Evolutionary conservation across 2,888 invertebrate species (phyloP), one percentile per base, ranked within the genome.

Genomic region (Tolmerus cingulatus): DNA sequence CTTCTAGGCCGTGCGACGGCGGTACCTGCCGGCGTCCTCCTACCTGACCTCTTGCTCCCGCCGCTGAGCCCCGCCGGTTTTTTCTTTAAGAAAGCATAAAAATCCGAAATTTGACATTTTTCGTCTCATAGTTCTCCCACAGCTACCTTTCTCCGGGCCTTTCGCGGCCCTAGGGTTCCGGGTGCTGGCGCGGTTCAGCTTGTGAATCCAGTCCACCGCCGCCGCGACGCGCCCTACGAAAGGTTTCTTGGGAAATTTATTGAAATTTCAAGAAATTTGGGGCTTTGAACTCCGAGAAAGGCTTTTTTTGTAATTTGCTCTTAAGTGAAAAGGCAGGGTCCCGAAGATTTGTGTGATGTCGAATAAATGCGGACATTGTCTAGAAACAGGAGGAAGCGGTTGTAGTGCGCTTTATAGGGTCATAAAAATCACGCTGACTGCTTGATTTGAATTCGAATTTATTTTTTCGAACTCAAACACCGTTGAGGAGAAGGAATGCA

Each of bases 241-340:
- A 85, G 74, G 85, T 86, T 86, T 86, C 27, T 78, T 14, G 37
- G 86, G 77, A 86, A 86, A 77, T 86, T 86, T 78, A 51, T 77
- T 74, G 74, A 85, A 84, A 74, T 85, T 74, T 74, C 46, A 87
- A 81, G 79, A 87, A 87, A 79, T 81, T 81, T 81, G 57, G 87
- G 87, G 87, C 87, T 87, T 87, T 87, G 87, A 87, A 87, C 87
- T 87, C 57, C n/a, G 37, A 57, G 55, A 78, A 86, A 78, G 34
- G 30, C 37, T 19, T 40, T 57, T 55, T 55, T 66, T 55, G 30
- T 51, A 74, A 43, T 74, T 74, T 74, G 74, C 74, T 85, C 74
- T 85, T 74, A 85, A 74, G 74, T 74, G 74, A 85, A 85, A 74
- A 74, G 85, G 43, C 74, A 74, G 74, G 74, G 55, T 19, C 16